Conservation (phyloP, 1,140 invertebrate genomes). For the Brachionus manjavacas region DNA sequence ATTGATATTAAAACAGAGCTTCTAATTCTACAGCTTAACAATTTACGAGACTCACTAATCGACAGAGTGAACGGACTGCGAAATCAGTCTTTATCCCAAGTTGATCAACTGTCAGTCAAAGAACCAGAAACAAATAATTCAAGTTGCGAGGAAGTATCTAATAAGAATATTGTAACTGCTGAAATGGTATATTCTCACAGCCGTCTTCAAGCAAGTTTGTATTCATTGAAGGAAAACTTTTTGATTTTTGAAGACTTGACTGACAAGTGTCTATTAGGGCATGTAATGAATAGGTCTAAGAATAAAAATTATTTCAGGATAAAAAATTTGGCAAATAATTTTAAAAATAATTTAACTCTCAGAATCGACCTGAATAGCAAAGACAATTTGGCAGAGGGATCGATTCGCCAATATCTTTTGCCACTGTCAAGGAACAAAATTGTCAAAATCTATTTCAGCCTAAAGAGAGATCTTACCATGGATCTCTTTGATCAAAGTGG, state of each 20-base stretch:
- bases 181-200: background rate
- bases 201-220: background rate
- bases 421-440: background rate
- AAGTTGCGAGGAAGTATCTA: background rate
- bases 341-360: background rate
- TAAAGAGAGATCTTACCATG: background rate
- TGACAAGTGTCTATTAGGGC: background rate
- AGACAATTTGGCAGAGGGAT: background rate
- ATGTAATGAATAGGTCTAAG: background rate
- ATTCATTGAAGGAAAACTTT: background rate
- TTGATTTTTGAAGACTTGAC: background rate
- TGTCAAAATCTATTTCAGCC: background rate
- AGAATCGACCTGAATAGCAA: background rate
- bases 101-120: background rate
- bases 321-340: background rate
- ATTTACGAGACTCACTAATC: background rate
- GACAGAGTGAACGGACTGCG: background rate
- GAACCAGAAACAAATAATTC: background rate
- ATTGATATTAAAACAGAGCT: background rate
- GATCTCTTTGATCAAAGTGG: background rate
- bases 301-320: conserved; percentile 34
- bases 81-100: background rate
- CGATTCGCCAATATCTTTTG: background rate
- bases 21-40: background rate
- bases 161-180: background rate